Conservation (phyloP, 2,888 invertebrate species). For the Drosophila austrosaltans region DNA sequence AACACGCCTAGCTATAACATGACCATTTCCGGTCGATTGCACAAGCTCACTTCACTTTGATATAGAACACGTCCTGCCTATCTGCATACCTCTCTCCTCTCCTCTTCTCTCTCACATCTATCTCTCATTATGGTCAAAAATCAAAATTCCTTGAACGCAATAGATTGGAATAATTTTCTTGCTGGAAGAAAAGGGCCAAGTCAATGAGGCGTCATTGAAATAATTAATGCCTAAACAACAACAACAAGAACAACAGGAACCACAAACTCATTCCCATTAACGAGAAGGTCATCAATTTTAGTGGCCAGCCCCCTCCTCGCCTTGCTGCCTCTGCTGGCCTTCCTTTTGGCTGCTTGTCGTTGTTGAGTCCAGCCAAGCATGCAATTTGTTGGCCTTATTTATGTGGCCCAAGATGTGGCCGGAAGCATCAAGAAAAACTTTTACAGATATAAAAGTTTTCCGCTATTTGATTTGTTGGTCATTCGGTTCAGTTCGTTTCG, state of each 20-base stretch:
- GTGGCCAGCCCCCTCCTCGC: neutral
- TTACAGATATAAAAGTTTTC: slow-evolving; percentile 73
- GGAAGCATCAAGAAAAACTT: slow-evolving; percentile 68
- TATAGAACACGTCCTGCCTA: neutral
- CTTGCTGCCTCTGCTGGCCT: neutral
- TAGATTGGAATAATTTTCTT: slow-evolving; percentile 69
- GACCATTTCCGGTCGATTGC: slow-evolving; percentile 56
- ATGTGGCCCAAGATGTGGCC: slow-evolving; percentile 59
- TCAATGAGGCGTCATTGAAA: slow-evolving; percentile 69
- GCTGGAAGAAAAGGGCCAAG: slow-evolving; percentile 22
- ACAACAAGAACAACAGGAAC: slow-evolving; percentile 24
- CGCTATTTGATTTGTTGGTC: slow-evolving; percentile 75
- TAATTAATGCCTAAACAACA: slow-evolving; percentile 64
- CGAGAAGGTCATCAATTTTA: slow-evolving; percentile 69
- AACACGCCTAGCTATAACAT: slow-evolving; percentile 38
- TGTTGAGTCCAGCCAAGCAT: slow-evolving; percentile 56
- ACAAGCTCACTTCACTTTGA: slow-evolving; percentile 29
- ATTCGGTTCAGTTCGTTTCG: slow-evolving; percentile 35
- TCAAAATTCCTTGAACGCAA: slow-evolving; percentile 68
- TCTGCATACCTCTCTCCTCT: neutral
- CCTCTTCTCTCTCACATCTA: neutral
- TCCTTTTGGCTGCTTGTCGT: slow-evolving; percentile 25
- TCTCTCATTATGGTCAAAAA: slow-evolving; percentile 60
- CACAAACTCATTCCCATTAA: slow-evolving; percentile 43
- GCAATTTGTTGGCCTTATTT: slow-evolving; percentile 72